Conservation (phyloP, 2,888 invertebrate species). For the Lasioglossum vierecki region DNA sequence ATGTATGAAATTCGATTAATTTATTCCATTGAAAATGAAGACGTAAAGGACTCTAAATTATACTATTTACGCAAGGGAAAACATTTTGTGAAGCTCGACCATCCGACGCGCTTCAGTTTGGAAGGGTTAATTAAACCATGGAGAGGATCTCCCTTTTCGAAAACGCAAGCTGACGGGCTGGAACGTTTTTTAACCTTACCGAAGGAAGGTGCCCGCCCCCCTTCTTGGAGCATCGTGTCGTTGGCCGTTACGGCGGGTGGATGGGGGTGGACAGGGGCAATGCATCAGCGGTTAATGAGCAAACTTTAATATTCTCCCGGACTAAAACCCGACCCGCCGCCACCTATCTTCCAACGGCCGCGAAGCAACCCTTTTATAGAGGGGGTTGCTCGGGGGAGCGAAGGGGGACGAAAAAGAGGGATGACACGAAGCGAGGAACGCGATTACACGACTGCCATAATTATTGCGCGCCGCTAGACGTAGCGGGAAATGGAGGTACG, state of each 20-base stretch:
- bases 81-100: background rate
- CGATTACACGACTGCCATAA: conserved; percentile 65
- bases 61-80: no score
- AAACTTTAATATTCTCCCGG: conserved; percentile 78
- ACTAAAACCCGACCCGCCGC: conserved; percentile 63
- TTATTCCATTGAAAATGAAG: no score
- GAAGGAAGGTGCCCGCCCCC: conserved; percentile 34
- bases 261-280: conserved; percentile 63
- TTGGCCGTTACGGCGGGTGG: conserved; percentile 36
- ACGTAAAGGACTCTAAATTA: no score
- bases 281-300: conserved; percentile 79
- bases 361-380: conserved; percentile 55
- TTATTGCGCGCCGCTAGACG: conserved; percentile 61
- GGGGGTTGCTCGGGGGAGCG: background rate
- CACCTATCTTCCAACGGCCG: conserved; percentile 65
- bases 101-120: background rate
- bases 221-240: conserved; percentile 49
- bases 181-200: conserved; percentile 55
- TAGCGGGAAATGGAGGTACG: conserved; percentile 35
- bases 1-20: no score
- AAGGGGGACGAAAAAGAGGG: conserved; percentile 17
- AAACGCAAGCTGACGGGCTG: conserved; percentile 10
- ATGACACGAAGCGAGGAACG: conserved; percentile 48
- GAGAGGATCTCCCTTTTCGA: background rate
- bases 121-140: background rate